Percentiles rank a stretch among this genome's conserved stretches.
Evolutionary conservation across 1,140 invertebrate genomes (phyloP).

Genomic region (Schmidtea mediterranea): DNA sequence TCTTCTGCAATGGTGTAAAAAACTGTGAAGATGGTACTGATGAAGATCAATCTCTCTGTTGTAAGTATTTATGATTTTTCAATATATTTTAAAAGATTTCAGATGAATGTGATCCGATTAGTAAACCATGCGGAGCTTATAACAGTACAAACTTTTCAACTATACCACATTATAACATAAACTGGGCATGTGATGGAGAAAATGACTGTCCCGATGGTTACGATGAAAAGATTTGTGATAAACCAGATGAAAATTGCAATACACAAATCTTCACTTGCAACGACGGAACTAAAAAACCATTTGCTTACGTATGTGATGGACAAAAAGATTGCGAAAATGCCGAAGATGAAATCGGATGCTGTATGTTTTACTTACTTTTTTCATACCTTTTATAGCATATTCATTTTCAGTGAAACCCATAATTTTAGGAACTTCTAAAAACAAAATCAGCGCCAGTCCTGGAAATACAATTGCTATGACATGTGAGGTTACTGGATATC

Average conservation of each 20-base stretch:
- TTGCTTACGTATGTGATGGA: background rate
- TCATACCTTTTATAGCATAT: background rate
- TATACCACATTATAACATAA: background rate
- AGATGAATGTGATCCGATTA: constrained; percentile 3
- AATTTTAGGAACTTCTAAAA: background rate
- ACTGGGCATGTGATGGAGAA: constrained; percentile 18
- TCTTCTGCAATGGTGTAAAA: too few relatives aligned
- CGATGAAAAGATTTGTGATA: constrained; percentile 38
- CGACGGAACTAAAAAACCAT: background rate
- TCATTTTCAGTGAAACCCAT: background rate
- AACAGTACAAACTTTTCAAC: background rate
- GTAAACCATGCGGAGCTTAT: background rate
- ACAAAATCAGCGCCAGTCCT: background rate
- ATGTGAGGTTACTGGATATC: background rate
- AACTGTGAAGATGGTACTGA: too few relatives aligned
- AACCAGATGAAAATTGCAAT: background rate
- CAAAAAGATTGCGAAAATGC: background rate
- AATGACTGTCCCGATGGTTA: constrained; percentile 14
- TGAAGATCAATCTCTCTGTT: too few relatives aligned
- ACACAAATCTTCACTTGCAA: constrained; percentile 3
- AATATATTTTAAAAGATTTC: too few relatives aligned
- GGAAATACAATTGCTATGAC: background rate
- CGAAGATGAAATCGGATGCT: constrained; percentile 1
- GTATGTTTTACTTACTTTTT: background rate
- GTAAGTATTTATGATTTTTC: too few relatives aligned